Conservation (phyloP, 2,888 invertebrate species). For the Buathra laborator region DNA sequence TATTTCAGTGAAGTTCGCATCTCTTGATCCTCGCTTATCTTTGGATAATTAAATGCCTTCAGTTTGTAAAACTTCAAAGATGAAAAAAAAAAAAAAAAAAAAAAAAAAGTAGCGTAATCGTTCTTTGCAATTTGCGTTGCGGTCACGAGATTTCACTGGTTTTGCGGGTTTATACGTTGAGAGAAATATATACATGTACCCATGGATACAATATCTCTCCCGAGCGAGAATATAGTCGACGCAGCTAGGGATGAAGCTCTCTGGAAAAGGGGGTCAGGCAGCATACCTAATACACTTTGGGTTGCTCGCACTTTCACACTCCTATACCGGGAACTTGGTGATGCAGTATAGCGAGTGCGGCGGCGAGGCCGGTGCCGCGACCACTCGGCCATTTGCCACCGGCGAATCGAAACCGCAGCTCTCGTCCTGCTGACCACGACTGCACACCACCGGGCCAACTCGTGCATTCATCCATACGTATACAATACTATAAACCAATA, state of each 20-base stretch:
- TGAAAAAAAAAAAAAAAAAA: neutral
- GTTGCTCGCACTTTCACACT: constrained; percentile 38
- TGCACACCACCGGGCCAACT: constrained; percentile 66
- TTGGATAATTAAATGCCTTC: neutral
- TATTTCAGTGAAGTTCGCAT: too few species aligned
- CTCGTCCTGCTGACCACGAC: constrained; percentile 71
- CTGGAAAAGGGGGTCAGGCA: constrained; percentile 33
- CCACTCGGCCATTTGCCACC: constrained; percentile 76
- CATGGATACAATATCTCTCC: neutral
- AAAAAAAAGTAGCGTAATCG: neutral
- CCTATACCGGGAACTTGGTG: constrained; percentile 28
- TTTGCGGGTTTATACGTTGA: neutral
- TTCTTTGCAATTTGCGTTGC: neutral
- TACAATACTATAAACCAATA: constrained; percentile 7
- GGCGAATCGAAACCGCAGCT: constrained; percentile 78
- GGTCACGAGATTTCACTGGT: neutral
- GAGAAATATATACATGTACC: neutral
- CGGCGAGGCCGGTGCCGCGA: constrained; percentile 66
- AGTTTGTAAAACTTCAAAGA: neutral
- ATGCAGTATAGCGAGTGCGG: constrained; percentile 21
- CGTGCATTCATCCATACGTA: constrained; percentile 56
- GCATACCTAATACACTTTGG: constrained; percentile 30
- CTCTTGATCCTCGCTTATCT: neutral
- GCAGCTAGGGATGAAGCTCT: neutral
- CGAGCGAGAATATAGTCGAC: too few species aligned